phyloP scores from a whole-genome alignment of 2,888 invertebrate species.

The Lycia hirtaria region DNA sequence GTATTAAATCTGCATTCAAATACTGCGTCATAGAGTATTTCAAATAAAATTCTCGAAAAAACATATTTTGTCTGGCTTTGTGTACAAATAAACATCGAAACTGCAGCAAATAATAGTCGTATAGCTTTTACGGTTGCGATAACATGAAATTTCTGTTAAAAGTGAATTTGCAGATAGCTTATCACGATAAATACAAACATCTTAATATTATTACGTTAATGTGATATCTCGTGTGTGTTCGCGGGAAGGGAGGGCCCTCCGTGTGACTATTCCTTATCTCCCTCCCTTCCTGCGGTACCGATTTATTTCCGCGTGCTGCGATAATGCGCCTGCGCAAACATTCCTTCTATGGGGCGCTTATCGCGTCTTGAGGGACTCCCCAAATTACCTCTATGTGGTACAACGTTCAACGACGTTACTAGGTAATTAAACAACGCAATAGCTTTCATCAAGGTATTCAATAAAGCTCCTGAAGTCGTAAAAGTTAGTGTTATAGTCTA shows the following conservation, averaged over 20 bases:
- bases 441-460: no score
- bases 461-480: no score
- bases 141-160: constrained; percentile 32
- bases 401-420: not conserved
- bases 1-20: not conserved
- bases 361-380: constrained; percentile 67
- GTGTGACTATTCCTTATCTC: constrained; percentile 72
- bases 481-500: no score
- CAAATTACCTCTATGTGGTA: constrained; percentile 33
- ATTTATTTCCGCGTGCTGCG: constrained; percentile 79
- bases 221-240: constrained; percentile 33
- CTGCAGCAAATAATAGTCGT: not conserved
- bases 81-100: not conserved
- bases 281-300: constrained; percentile 78
- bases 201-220: constrained; percentile 35
- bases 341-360: constrained; percentile 69
- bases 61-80: not conserved
- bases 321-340: constrained; percentile 78
- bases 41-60: not conserved
- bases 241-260: constrained; percentile 36
- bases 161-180: constrained; percentile 39
- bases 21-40: not conserved
- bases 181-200: constrained; percentile 38
- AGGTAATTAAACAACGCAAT: no score
- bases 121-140: constrained; percentile 17